Base-by-base conservation (phyloP, 2,888 invertebrate genomes). In the Melanchra persicariae region DNA sequence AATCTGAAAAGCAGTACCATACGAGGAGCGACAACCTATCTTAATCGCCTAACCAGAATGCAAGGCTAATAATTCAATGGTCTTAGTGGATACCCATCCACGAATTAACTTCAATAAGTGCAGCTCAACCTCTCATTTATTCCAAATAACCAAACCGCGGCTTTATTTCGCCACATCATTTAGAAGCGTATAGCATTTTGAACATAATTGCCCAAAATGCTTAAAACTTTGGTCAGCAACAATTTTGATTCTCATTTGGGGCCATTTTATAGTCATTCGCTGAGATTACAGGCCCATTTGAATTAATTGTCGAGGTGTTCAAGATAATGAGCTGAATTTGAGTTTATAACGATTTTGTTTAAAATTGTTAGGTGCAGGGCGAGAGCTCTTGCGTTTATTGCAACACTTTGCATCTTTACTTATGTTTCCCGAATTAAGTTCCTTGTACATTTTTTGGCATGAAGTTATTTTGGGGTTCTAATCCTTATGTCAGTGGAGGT, bases 301-400 rank as follows among this genome's bases (percentile, higher is more conserved):
- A 76, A 71, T 79, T 84, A 79, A 83, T 70, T 82, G 57, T 43
- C n/a, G 24, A 60, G 26, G 55, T 70, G 69, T 82, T 26, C 40
- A 30, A 73, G 22, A 74, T 75, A 82, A 84, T 84, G 70, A 74
- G 40, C 49, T 45, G 54, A 72, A 81, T 68, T 68, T 51, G 7
- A 68, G 47, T 47, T 54, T 49, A 65, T 45, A 69, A 62, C 43
- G 61, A 66, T 60, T 71, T 71, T 45, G 62, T 51, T 63, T 59
- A 22, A 77, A 72, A 76, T 69, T 69, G 58, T 73, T 45, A 49
- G 34, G 40, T 62, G 12, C 17, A 8, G 15, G n/a, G 15, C 2
- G n/a, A 22, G 26, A 30, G 5, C 12, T 45, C 5, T n/a, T 15
- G 3, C 3, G 12, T 22, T 34, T 22, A 70, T 34, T 37, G 37